Evolutionary conservation across 64 coral and sea anemone species (phyloP).

Genomic region (Trachythela sp.): DNA sequence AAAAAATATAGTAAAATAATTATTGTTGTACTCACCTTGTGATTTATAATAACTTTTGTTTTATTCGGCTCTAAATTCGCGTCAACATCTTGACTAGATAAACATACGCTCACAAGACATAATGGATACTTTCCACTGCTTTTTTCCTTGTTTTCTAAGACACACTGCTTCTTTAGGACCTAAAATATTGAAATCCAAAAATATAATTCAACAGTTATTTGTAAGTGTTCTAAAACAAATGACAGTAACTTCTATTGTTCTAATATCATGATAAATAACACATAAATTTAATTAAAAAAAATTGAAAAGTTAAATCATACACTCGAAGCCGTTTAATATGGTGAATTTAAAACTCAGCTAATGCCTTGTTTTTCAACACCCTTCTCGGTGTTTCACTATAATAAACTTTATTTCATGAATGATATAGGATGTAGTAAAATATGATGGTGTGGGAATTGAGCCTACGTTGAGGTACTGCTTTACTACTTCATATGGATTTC

Average conservation of each 20-base stretch:
- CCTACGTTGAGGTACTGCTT: too few species aligned
- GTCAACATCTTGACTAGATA: slow-evolving; percentile 50
- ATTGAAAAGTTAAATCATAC: too few species aligned
- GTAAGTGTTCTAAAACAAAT: background rate
- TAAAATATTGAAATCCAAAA: background rate
- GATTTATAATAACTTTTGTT: slow-evolving; percentile 75
- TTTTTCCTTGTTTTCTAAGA: background rate
- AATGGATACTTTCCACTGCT: slow-evolving; percentile 5
- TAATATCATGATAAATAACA: too few species aligned
- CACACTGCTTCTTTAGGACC: background rate
- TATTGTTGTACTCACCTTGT: slow-evolving; percentile 24
- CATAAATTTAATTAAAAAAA: too few species aligned
- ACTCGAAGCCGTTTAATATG: too few species aligned
- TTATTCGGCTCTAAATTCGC: slow-evolving; percentile 97
- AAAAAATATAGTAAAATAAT: background rate
- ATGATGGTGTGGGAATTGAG: too few species aligned
- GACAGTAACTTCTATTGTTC: background rate
- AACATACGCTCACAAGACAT: background rate
- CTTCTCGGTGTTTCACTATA: too few species aligned
- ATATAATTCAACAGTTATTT: background rate
- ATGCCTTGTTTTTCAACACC: too few species aligned
- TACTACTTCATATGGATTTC: too few species aligned
- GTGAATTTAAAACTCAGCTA: too few species aligned
- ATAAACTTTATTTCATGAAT: too few species aligned
- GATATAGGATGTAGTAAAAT: too few species aligned